phyloP scores from a whole-genome alignment of 2,113 vertebrate genomes.

The Irena cyanogastra region DNA sequence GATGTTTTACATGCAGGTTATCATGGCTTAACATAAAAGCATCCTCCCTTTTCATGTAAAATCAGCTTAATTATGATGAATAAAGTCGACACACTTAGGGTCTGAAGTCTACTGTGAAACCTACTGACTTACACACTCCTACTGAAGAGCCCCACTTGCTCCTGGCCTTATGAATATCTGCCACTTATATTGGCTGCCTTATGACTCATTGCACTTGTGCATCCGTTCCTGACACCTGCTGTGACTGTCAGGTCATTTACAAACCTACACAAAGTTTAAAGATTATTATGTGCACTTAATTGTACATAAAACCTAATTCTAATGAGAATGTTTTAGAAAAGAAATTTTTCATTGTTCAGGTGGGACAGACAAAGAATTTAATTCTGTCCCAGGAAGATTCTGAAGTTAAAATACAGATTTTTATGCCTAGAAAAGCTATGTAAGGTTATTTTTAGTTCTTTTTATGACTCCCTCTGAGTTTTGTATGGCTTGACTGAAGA shows the following conservation, averaged over 20 bases:
- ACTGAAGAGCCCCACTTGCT: background rate
- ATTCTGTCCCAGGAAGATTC: background rate
- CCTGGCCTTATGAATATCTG: background rate
- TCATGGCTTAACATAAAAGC: background rate
- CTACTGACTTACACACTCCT: background rate
- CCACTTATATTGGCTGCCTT: background rate
- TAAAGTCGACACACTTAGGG: background rate
- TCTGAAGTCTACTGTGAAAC: background rate
- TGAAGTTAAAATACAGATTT: constrained; percentile 15
- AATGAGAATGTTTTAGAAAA: background rate
- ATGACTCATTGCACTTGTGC: accelerated
- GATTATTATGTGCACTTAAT: background rate
- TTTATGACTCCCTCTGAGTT: constrained; percentile 36
- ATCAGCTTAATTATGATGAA: background rate
- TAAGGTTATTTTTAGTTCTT: constrained; percentile 36
- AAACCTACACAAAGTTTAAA: background rate
- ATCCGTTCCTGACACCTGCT: background rate
- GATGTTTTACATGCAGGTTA: background rate
- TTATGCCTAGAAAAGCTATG: background rate
- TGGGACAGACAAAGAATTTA: background rate
- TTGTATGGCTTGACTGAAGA: constrained; percentile 37
- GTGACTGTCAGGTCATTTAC: background rate
- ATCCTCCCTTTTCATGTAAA: background rate
- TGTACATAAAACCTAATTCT: background rate
- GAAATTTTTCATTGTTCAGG: background rate